Conservation (phyloP, 1,140 invertebrate species). For the Drosophila oshimai region DNA sequence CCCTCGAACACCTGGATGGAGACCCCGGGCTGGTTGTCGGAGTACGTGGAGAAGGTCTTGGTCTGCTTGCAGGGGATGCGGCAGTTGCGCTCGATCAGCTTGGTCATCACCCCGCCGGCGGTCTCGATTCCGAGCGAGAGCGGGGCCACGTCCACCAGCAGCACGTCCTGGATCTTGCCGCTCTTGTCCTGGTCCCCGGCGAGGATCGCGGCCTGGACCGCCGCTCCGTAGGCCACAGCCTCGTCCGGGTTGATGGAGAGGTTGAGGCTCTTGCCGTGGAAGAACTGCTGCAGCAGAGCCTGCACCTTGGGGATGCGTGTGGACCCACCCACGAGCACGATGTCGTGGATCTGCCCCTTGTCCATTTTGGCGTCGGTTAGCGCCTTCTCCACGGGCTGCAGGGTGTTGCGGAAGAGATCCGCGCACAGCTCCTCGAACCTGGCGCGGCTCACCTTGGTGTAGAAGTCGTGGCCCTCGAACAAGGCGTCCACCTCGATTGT, state of each 20-base stretch:
- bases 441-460: conserved; percentile 91
- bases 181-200: conserved; percentile 86
- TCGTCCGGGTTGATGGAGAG: conserved; percentile 91
- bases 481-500: conserved; percentile 89
- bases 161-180: conserved; percentile 77
- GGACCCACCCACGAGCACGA: conserved; percentile 86
- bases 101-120: conserved; percentile 86
- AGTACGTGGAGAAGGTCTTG: conserved; percentile 86
- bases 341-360: conserved; percentile 86
- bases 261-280: conserved; percentile 86
- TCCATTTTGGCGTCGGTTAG: conserved; percentile 89
- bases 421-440: conserved; percentile 93
- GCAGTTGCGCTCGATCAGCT: conserved; percentile 86
- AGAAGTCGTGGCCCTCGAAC: conserved; percentile 91
- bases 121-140: conserved; percentile 86
- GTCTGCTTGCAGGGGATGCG: conserved; percentile 86
- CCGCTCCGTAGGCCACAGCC: conserved; percentile 87
- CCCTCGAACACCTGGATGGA: conserved; percentile 88
- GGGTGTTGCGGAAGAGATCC: conserved; percentile 89
- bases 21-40: conserved; percentile 88
- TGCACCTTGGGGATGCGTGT: conserved; percentile 87
- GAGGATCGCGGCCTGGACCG: conserved; percentile 90
- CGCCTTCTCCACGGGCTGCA: conserved; percentile 88
- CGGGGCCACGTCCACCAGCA: conserved; percentile 84
- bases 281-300: conserved; percentile 85